Evolutionary conservation across 2,113 vertebrate genomes (phyloP), one percentile per base, ranked within the genome.

Genomic region (Neopipo cinnamomea): DNA sequence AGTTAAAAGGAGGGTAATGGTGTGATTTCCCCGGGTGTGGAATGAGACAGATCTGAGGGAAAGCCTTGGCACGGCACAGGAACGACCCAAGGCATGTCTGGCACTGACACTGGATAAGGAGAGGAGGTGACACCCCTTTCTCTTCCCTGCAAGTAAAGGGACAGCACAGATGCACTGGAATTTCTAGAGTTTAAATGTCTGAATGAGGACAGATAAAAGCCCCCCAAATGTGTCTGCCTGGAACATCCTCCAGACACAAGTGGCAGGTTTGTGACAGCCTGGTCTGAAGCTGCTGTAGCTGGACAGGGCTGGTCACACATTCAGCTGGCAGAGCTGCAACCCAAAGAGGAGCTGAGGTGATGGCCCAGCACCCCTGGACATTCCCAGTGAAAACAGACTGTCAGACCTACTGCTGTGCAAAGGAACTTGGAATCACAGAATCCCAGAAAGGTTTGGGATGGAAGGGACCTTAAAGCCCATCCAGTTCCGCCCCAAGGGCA

Each of bases 91-190:
- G 62, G 53, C 27, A 49, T 39, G 20, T 14, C 65, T 46, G 85
- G 27, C 73, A 25, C 47, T 27, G 39, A 9, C 25, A 19, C 15
- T 0, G 4, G 31, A 4, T 14, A 3, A 19, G 55, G 22, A 53
- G 17, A 9, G 56, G 3, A 22, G 62, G 55, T 5, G 2, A 18
- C 24, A 18, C 8, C 21, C 19, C 74, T 42, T 72, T 28, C 41
- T 72, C 65, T 46, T 27, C 21, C 31, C 27, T 72, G 25, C 33
- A 28, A 10, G 46, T 3, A 28, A 37, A 72, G n/a, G 6, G 52
- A 11, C 25, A 25, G 12, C 41, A 13, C 30, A 4, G 2, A 3
- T 0, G 5, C 11, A 4, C 59, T 41, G 12, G 27, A 12, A 28
- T 66, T 66, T 47, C 81, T n/a, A 6, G 16, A 27, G 33, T 16